phyloP scores from a whole-genome alignment of 2,888 invertebrate genomes.

The Eupithecia abbreviata region DNA sequence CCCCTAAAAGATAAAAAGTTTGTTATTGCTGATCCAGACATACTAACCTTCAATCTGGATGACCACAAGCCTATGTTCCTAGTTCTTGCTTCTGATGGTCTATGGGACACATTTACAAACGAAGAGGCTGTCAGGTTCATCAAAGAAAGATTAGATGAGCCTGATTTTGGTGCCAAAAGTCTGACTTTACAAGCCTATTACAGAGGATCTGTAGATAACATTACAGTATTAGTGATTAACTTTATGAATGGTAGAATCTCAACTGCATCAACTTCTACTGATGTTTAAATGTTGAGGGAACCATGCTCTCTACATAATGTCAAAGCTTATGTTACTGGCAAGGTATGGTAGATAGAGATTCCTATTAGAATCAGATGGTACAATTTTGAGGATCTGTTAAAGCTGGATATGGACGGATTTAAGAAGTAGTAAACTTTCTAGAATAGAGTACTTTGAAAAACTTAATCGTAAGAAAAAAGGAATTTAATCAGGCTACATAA shows the following conservation, averaged over 20 bases:
- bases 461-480: conserved; percentile 17
- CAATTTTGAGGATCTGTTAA: not conserved
- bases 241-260: conserved; percentile 84
- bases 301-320: not conserved
- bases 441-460: not conserved
- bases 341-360: not conserved
- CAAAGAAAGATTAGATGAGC: conserved; percentile 92
- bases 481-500: conserved; percentile 16
- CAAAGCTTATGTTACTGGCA: not conserved
- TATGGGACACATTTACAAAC: conserved; percentile 98
- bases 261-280: conserved; percentile 47
- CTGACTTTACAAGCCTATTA: conserved; percentile 95
- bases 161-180: conserved; percentile 95
- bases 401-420: not conserved
- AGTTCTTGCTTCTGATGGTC: conserved; percentile 96
- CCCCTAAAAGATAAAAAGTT: conserved; percentile 96
- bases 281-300: conserved; percentile 16
- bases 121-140: conserved; percentile 96
- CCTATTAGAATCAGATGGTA: conserved; percentile 6
- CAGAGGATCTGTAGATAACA: conserved; percentile 97
- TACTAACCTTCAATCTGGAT: conserved; percentile 93
- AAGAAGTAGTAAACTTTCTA: not conserved
- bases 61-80: conserved; percentile 95
- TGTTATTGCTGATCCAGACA: conserved; percentile 97
- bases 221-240: conserved; percentile 95